A percentile compares a stretch with the other conserved stretches of the same genome.
Evolutionary conservation across 2,797 vertebrate genomes (phyloP).

Genomic region (Malurus leucopterus): DNA sequence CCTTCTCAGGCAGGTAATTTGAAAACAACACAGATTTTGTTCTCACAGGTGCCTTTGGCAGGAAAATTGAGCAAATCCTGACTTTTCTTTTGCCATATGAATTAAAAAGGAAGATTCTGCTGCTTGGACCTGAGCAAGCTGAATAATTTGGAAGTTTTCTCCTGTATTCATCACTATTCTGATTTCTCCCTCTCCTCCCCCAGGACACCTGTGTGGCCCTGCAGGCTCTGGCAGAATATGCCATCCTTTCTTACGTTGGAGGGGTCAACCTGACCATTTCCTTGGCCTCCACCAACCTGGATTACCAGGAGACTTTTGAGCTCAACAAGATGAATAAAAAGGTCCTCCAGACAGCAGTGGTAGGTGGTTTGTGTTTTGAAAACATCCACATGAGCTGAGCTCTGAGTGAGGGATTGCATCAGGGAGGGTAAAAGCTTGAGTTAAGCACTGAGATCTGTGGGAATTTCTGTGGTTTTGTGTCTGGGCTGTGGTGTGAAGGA

Average conservation of each 20-base stretch:
- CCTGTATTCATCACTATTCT: neutral
- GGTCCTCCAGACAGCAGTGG: conserved; percentile 88
- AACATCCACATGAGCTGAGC: rapidly evolving
- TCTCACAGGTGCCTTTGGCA: neutral
- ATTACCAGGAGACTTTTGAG: conserved; percentile 92
- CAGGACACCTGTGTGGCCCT: conserved; percentile 93
- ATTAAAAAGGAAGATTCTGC: neutral
- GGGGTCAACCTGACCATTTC: conserved; percentile 92
- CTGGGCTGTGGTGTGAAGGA: neutral
- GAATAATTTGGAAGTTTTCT: neutral
- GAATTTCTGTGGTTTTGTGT: neutral
- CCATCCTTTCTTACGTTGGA: conserved; percentile 88
- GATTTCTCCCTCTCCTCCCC: neutral
- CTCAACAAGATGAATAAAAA: conserved; percentile 88
- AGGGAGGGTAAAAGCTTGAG: neutral
- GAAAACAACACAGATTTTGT: neutral
- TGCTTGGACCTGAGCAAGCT: neutral
- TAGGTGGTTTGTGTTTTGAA: conserved; percentile 43
- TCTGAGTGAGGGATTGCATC: neutral
- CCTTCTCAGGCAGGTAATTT: neutral
- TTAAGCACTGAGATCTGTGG: neutral
- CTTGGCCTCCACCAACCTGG: conserved; percentile 91
- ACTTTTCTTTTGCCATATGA: neutral
- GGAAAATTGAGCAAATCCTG: neutral
- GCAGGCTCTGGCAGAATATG: conserved; percentile 91